Evolutionary conservation across 1,140 invertebrate species (phyloP), one percentile per base, ranked within the genome.

Genomic region (Homarus americanus): DNA sequence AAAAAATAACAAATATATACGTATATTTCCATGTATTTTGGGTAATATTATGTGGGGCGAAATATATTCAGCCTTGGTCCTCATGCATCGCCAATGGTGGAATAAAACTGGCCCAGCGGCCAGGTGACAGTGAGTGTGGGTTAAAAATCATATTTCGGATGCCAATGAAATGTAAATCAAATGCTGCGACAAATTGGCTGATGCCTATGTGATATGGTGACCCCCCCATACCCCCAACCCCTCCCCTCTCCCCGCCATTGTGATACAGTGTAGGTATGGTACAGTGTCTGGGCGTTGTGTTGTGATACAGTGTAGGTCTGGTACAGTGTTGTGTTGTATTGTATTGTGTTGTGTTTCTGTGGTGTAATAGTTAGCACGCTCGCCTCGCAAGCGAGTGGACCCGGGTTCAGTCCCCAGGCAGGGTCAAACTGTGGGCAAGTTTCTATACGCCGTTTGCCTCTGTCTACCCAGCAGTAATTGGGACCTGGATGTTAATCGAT

Each of bases 151-250:
- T 84, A 76, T 49, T 34, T 32, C 38, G 69, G 32, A 86, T 86
- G 72, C 69, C 82, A 76, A 86, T 86, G 83, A 76, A 76, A 86
- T 86, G 83, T 86, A 86, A 76, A 86, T 86, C 40, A 86, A 86
- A 86, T 40, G 12, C 83, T 3, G 83, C 40, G 72, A 76, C 83
- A 44, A 86, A 86, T 86, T 86, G 69, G 69, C n/a, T 79, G 44
- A 79, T 79, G 76, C 44, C 40, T 44, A 53, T 41, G 20, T 49
- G 76, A 79, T 49, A 79, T 44, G 44, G 76, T 79, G 76, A 41
- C 15, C 41, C 20, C 76, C 28, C 76, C 41, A 44, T 66, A 73
- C 28, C n/a, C 63, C 66, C 36, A 10, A 41, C 40, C 82, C 44
- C 32, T 10, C 63, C 5, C 63, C 63, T 40, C 0, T 2, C 53